Percentiles rank a stretch among this genome's conserved stretches.
phyloP scores from a whole-genome alignment of 1,140 invertebrate species.

The Pogonognathellus flavescens region DNA sequence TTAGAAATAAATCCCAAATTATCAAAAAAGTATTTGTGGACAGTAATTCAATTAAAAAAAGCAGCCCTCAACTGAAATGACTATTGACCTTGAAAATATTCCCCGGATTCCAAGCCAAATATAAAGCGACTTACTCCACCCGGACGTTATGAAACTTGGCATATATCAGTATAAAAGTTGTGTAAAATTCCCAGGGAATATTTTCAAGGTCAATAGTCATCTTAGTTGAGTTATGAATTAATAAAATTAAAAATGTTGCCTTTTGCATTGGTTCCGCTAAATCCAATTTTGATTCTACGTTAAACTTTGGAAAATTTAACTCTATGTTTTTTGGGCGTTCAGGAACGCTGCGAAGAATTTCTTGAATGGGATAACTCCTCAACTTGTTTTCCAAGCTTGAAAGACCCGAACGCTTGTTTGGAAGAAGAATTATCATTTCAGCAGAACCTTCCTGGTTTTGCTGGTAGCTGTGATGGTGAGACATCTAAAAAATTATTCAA shows the following conservation, averaged over 20 bases:
- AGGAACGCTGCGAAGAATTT: background rate
- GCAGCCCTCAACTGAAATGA: no score
- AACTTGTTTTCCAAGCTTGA: constrained; percentile 37
- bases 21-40: background rate
- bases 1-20: no score
- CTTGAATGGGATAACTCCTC: background rate
- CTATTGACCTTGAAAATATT: no score
- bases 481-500: background rate
- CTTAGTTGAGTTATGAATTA: no score
- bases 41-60: background rate
- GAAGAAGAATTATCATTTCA: constrained; percentile 53
- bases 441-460: background rate
- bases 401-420: constrained; percentile 47
- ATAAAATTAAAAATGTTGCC: constrained; percentile 53
- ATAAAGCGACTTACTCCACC: no score
- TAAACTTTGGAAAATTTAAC: constrained; percentile 53
- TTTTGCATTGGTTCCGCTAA: constrained; percentile 33
- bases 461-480: background rate
- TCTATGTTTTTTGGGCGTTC: constrained; percentile 38
- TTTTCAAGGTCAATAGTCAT: no score
- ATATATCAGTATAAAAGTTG: background rate
- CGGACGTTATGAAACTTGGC: background rate
- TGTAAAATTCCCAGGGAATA: no score
- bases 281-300: constrained; percentile 47
- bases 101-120: no score